phyloP scores from a whole-genome alignment of 2,797 vertebrate species.

The Hipposideros larvatus region DNA sequence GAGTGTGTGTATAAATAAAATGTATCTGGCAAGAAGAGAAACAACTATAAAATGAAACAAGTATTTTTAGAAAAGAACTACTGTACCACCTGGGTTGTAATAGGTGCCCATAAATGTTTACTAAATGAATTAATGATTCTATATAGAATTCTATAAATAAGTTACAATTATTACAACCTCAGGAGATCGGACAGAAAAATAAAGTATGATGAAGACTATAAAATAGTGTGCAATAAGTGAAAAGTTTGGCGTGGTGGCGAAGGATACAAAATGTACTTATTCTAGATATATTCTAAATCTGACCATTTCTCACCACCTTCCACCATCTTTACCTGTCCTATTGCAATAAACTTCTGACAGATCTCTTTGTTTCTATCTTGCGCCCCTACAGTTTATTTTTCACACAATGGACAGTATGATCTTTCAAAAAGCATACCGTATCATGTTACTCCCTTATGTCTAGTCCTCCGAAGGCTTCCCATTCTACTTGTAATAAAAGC shows the following conservation, averaged over 20 bases:
- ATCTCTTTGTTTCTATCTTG: constrained; percentile 36
- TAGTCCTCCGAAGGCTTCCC: not conserved
- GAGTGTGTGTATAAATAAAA: not conserved
- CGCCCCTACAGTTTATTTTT: constrained; percentile 34
- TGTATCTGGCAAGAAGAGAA: not conserved
- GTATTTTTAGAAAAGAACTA: not conserved
- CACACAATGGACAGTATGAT: not conserved
- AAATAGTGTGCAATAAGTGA: constrained; percentile 11
- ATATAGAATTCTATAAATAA: not conserved
- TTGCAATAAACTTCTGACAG: not conserved
- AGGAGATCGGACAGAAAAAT: constrained; percentile 11
- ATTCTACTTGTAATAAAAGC: not conserved
- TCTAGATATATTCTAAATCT: constrained; percentile 31
- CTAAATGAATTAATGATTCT: constrained; percentile 8
- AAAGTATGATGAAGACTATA: not conserved
- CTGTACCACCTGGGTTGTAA: not conserved
- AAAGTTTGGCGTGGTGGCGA: constrained; percentile 24
- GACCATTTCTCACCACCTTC: not conserved
- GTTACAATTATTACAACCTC: not conserved
- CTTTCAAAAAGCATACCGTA: constrained; percentile 9
- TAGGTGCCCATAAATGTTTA: not conserved
- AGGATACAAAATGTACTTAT: constrained; percentile 43
- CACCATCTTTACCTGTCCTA: not conserved
- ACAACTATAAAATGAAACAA: not conserved
- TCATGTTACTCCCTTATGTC: not conserved